phyloP scores from a whole-genome alignment of 2,797 vertebrate species.

The Champsocephalus gunnari region DNA sequence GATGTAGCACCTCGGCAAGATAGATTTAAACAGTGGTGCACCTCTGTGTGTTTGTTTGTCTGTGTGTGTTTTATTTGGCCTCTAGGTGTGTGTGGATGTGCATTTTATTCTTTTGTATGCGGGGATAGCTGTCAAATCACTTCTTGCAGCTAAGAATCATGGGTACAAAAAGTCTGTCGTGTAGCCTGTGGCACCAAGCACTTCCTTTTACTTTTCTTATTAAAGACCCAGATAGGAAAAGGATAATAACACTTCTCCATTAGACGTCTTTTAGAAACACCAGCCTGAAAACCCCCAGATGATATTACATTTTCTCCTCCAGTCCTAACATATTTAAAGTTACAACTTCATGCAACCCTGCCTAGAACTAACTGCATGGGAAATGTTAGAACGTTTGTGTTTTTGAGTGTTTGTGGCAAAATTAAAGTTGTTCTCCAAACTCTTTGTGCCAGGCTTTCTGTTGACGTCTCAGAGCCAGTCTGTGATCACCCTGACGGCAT shows the following conservation, averaged over 20 bases:
- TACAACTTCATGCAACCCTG: too few relatives aligned
- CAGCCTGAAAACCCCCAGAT: background rate
- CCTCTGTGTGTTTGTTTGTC: conserved; percentile 34
- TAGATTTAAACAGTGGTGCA: conserved; percentile 57
- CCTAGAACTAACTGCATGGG: too few relatives aligned
- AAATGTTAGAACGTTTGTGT: too few relatives aligned
- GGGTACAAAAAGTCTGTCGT: conserved; percentile 62
- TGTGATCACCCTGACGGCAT: background rate
- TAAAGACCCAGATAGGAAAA: conserved; percentile 43
- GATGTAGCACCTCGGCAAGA: conserved; percentile 54
- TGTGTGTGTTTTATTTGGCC: conserved; percentile 36
- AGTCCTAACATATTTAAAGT: too few relatives aligned
- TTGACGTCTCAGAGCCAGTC: background rate
- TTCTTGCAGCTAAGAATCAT: conserved; percentile 61
- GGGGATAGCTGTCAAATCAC: conserved; percentile 55
- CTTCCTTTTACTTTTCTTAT: conserved; percentile 47
- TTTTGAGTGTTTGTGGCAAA: too few relatives aligned
- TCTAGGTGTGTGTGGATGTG: conserved; percentile 45
- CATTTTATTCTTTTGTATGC: conserved; percentile 36
- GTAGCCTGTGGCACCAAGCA: conserved; percentile 35
- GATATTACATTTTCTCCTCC: background rate
- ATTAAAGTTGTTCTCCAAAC: background rate
- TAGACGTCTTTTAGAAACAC: conserved; percentile 31
- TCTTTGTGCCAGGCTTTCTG: background rate
- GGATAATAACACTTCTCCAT: conserved; percentile 53